Percentiles rank a stretch among this genome's conserved stretches.
Evolutionary conservation across 2,888 invertebrate species (phyloP).

Genomic region (Xylocampa areola): DNA sequence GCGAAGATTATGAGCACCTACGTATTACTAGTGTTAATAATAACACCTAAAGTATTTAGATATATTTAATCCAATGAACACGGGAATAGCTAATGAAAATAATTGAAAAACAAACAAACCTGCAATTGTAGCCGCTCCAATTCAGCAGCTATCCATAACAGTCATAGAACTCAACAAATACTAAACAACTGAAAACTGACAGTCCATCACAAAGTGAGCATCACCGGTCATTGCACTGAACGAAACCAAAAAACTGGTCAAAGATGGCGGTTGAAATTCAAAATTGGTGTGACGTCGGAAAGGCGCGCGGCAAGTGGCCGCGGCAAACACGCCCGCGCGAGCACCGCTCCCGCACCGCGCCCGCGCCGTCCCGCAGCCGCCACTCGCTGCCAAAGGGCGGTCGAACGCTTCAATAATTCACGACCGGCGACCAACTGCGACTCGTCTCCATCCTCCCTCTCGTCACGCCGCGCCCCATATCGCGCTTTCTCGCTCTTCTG

Average conservation of each 20-base stretch:
- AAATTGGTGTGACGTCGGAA: slow-evolving; percentile 84
- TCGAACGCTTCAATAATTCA: slow-evolving; percentile 85
- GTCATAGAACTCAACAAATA: slow-evolving; percentile 22
- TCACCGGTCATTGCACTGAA: slow-evolving; percentile 71
- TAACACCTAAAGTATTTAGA: no score
- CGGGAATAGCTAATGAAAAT: background rate
- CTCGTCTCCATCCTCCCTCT: slow-evolving; percentile 73
- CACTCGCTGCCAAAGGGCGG: slow-evolving; percentile 84
- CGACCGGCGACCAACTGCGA: slow-evolving; percentile 74
- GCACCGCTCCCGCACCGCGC: slow-evolving; percentile 39
- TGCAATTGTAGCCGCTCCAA: slow-evolving; percentile 20
- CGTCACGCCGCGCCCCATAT: slow-evolving; percentile 56
- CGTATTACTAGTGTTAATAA: no score
- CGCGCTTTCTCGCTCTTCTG: slow-evolving; percentile 64
- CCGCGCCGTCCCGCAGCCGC: slow-evolving; percentile 54
- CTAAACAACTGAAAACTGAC: slow-evolving; percentile 37
- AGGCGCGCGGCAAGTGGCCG: slow-evolving; percentile 77
- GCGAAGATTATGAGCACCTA: no score
- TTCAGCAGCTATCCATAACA: slow-evolving; percentile 44
- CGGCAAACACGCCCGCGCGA: slow-evolving; percentile 57
- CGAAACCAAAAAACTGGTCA: slow-evolving; percentile 64
- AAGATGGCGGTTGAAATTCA: slow-evolving; percentile 72
- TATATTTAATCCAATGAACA: no score
- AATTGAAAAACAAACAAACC: slow-evolving; percentile 30
- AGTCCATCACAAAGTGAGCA: slow-evolving; percentile 72